phyloP scores from a whole-genome alignment of 2,797 vertebrate species.

The Caiman crocodilus region DNA sequence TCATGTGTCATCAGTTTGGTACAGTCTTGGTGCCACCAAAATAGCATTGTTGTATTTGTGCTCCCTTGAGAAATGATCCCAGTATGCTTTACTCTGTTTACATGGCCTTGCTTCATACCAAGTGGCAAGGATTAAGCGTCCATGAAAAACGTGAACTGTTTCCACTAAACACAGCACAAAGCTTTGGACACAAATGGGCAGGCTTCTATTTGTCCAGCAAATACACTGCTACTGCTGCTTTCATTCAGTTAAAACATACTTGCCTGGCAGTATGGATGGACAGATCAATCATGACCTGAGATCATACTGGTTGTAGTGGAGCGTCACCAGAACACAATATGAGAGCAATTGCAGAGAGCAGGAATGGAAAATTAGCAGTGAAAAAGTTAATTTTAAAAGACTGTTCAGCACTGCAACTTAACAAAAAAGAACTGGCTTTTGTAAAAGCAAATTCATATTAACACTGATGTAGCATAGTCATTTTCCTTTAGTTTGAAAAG shows the following conservation, averaged over 20 bases:
- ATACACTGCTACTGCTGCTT: no score
- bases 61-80: neutral
- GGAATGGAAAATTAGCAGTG: neutral
- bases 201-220: no score
- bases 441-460: no score
- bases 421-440: neutral
- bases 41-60: neutral
- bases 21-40: neutral
- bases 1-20: no score
- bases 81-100: neutral
- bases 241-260: neutral
- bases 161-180: neutral
- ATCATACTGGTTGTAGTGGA: neutral
- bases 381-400: neutral
- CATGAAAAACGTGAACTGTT: neutral
- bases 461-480: neutral
- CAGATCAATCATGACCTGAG: no score
- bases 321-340: neutral
- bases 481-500: neutral
- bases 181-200: no score
- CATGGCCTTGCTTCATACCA: neutral
- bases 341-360: no score
- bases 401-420: neutral
- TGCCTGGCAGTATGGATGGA: neutral
- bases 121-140: no score